Evolutionary conservation across 2,797 vertebrate species (phyloP), one percentile per base, ranked within the genome.

Genomic region (Helostoma temminkii): DNA sequence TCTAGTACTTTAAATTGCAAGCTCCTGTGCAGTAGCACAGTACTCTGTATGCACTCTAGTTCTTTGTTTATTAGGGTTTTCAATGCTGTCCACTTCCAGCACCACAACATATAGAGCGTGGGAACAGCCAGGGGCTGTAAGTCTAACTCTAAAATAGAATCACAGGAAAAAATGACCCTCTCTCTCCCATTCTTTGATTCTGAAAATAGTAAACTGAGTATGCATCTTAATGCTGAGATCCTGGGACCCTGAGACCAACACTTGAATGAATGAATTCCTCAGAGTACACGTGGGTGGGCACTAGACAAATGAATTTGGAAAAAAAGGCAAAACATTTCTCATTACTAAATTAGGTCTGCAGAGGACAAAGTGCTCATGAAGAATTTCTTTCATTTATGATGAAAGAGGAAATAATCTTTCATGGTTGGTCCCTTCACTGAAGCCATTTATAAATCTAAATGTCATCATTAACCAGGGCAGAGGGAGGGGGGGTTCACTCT

Each of bases 331-430:
- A 91, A 83, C 88, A 90, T 92, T 93, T 92, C 89, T 93, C 92
- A 94, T 94, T 93, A 93, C 93, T 93, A 94, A 94, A 94, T 91
- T 93, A 91, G 92, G 93, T 91, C 90, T 92, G 88, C 70, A 89
- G 90, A 93, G 89, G 90, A 94, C 90, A 91, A 89, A 89, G 88
- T 81, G 86, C 85, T 91, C 74, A 62, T 89, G 81, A 92, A 82
- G 86, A 93, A 91, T 93, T 92, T 91, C 83, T 85, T 90, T 89
- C 85, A 70, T 87, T 90, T 88, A 84, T 88, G 89, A 91, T 89
- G 83, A 92, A 92, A 94, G 89, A 85, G 80, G 90, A 93, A 92
- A 92, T 92, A 81, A 93, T 93, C 85, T 92, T 90, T 91, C 86
- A 89, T 86, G 80, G 88, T 87, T 86, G 78, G 83, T 83, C 90